Evolutionary conservation across 1,140 invertebrate species (phyloP), one percentile per base, ranked within the genome.

Genomic region (Chionoecetes opilio): DNA sequence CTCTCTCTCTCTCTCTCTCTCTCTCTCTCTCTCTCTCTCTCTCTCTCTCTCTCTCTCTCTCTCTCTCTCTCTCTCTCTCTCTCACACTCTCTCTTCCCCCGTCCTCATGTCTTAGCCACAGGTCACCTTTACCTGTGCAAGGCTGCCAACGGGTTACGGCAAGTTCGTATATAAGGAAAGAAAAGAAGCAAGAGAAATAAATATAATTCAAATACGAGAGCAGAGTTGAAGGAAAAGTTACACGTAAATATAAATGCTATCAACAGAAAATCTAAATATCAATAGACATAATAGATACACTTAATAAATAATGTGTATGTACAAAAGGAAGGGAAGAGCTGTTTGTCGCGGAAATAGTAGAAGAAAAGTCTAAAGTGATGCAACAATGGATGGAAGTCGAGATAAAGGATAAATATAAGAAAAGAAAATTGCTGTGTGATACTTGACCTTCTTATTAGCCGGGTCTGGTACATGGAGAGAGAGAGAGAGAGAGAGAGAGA

Each of bases 1-100:
- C 89, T 63, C 37, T 63, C 89, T 63, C 37, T 91, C 89, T 31
- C 9, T 63, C 89, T 29, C 9, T 63, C 41, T 63, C 89, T 91
- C 89, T 90, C 88, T 46, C 14, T 46, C 88, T 90, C 35, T 90
- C 88, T 46, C 88, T 46, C 17, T 31, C 88, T 90, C 35, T 53
- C 21, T 31, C 35, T 38, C 88, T 46, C 21, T 31, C 88, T 90
- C 29, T 46, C 5, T 14, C 17, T 26, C 41, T 8, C 5, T 46
- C 88, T 87, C 5, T 9, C 32, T 3, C 32, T 3, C 29, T 34
- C 14, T n/a, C 31, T 34, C 11, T 34, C 85, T 31, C 0, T 9
- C 31, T 31, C 32, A 17, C 17, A 34, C 85, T n/a, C 21, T 9
- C 26, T 26, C n/a, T 14, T 34, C 32, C 9, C 26, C 37, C 21